These are phyloP conservation scores for Branchellion lobata DNA, from an alignment of 2,888 invertebrate genomes.

Conservation along the genomic window DNA sequence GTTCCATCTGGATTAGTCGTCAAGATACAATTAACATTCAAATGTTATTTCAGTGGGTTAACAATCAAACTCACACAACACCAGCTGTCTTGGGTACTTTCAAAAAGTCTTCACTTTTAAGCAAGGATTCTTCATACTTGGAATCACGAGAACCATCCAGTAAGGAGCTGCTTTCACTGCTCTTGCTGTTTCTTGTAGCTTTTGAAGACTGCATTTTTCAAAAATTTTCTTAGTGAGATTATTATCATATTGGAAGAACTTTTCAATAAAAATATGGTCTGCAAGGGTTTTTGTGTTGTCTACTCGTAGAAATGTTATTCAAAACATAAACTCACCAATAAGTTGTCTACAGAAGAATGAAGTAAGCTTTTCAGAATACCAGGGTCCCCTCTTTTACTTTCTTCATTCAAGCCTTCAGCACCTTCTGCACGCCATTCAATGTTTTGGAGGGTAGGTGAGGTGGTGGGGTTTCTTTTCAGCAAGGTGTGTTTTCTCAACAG, in stretches of 20 bases:
- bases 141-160: background rate
- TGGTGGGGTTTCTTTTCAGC: background rate
- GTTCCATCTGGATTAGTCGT: background rate
- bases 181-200: background rate
- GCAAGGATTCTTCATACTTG: background rate
- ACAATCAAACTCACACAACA: slow-evolving; percentile 7
- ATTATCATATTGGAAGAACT: too few relatives aligned
- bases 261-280: too few relatives aligned
- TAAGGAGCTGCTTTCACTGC: background rate
- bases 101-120: background rate
- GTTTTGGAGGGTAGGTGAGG: background rate
- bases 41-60: too few relatives aligned
- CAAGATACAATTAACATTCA: too few relatives aligned
- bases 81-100: background rate
- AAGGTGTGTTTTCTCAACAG: background rate
- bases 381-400: too few relatives aligned
- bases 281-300: too few relatives aligned
- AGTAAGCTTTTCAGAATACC: too few relatives aligned
- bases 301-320: too few relatives aligned
- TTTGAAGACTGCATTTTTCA: background rate
- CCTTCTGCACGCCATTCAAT: background rate
- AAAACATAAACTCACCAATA: too few relatives aligned
- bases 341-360: too few relatives aligned
- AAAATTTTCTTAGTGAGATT: too few relatives aligned
- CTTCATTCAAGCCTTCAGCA: background rate